These are phyloP conservation scores for Epizoanthus rinbou DNA, from an alignment of 92 coral and sea anemone species.

Conservation along the genomic window DNA sequence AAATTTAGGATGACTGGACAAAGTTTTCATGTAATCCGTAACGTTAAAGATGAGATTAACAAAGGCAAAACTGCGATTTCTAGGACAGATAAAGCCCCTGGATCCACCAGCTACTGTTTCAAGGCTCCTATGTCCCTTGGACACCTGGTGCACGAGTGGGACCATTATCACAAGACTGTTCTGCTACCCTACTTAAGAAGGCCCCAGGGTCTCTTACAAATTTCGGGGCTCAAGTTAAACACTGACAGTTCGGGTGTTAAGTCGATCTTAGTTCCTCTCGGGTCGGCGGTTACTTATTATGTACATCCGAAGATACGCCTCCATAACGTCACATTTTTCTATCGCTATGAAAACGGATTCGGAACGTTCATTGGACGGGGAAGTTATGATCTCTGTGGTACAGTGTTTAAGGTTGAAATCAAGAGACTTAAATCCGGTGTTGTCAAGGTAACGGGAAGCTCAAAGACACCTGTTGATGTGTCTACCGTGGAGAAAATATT, in stretches of 20 bases:
- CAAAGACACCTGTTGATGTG: slow-evolving; percentile 82
- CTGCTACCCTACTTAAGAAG: slow-evolving; percentile 69
- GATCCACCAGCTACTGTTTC: slow-evolving; percentile 49
- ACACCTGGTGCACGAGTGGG: slow-evolving; percentile 67
- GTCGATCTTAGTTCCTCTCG: slow-evolving; percentile 72
- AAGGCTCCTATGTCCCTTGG: slow-evolving; percentile 42
- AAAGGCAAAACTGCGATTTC: slow-evolving; percentile 43
- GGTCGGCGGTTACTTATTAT: slow-evolving; percentile 64
- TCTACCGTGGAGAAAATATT: slow-evolving; percentile 75
- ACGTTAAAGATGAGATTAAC: slow-evolving; percentile 50
- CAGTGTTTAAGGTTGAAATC: slow-evolving; percentile 73
- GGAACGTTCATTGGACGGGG: slow-evolving; percentile 91
- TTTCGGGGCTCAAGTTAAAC: slow-evolving; percentile 70
- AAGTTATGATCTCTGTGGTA: slow-evolving; percentile 72
- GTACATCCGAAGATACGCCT: slow-evolving; percentile 75
- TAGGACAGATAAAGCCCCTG: not conserved
- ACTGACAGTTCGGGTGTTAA: slow-evolving; percentile 45
- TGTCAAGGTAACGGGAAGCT: slow-evolving; percentile 69
- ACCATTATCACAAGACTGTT: slow-evolving; percentile 47
- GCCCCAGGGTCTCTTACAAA: slow-evolving; percentile 36
- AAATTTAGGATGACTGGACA: slow-evolving; percentile 36
- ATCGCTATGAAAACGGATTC: slow-evolving; percentile 57
- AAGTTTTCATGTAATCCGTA: slow-evolving; percentile 42
- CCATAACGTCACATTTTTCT: slow-evolving; percentile 77
- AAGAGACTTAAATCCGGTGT: slow-evolving; percentile 58